A percentile compares a stretch with the other conserved stretches of the same genome.
Evolutionary conservation across 2,113 vertebrate species (phyloP).

Genomic region (Sinocyclocheilus maitianheensis): DNA sequence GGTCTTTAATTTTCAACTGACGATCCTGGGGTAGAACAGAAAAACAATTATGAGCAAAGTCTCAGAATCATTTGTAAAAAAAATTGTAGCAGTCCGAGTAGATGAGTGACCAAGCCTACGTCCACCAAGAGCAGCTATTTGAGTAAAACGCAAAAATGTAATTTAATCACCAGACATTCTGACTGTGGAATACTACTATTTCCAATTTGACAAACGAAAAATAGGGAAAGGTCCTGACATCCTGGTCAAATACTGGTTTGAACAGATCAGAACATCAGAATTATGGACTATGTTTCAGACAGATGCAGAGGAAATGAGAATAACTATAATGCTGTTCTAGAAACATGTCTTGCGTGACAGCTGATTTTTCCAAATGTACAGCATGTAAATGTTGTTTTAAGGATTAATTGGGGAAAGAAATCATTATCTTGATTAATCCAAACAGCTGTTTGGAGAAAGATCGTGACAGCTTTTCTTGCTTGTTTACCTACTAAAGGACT

Average conservation of each 20-base stretch:
- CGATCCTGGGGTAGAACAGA: slow-evolving; percentile 78
- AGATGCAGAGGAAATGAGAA: not conserved
- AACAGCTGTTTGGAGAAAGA: not conserved
- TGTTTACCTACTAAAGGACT: not conserved
- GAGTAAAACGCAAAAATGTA: not conserved
- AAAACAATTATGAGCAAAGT: not conserved
- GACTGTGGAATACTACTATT: not conserved
- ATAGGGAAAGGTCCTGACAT: not conserved
- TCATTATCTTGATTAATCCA: not conserved
- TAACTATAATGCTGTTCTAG: not conserved
- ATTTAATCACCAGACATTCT: not conserved
- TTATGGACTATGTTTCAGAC: not conserved
- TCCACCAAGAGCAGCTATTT: not conserved
- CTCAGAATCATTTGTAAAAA: not conserved
- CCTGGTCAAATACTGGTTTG: not conserved
- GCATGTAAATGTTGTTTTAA: not conserved
- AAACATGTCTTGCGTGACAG: not conserved
- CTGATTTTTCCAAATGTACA: not conserved
- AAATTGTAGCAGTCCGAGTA: not conserved
- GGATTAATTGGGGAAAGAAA: not conserved
- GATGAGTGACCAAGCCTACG: not conserved
- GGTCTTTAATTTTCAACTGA: slow-evolving; percentile 89
- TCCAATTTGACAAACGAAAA: not conserved
- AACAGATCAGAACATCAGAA: not conserved
- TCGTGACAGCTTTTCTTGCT: not conserved